Conservation (phyloP, 2,113 vertebrate species). For the Nycticryphes semicollaris region DNA sequence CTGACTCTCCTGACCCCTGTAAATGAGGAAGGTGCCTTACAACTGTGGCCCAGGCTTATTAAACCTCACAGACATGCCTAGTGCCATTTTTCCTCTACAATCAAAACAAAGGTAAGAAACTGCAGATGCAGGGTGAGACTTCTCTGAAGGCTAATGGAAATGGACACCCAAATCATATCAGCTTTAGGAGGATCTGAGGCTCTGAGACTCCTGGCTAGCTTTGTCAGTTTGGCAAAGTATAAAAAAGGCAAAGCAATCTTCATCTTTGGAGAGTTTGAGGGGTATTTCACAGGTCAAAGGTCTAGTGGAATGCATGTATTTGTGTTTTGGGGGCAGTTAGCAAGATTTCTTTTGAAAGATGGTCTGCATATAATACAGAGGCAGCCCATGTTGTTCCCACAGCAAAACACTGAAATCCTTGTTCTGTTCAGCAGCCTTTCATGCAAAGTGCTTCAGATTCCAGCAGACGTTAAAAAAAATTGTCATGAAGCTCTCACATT, state of each 20-base stretch:
- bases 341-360: background rate
- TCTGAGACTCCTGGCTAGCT: background rate
- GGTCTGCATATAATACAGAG: background rate
- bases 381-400: background rate
- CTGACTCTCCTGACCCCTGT: background rate
- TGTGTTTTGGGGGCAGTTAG: background rate
- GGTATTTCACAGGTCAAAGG: background rate
- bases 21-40: background rate
- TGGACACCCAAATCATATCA: background rate
- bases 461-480: background rate
- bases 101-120: background rate
- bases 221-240: background rate
- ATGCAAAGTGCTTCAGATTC: background rate
- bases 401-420: background rate
- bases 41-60: background rate
- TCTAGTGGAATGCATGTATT: background rate
- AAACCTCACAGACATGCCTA: background rate
- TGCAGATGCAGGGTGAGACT: background rate
- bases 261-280: background rate
- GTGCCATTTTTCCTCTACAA: background rate
- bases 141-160: background rate
- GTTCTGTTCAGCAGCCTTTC: background rate
- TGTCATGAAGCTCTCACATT: background rate
- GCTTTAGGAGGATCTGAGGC: background rate
- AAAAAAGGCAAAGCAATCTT: background rate